A percentile compares a stretch with the other conserved stretches of the same genome.
Conservation (phyloP, 1,140 invertebrate genomes). For the Colletes gigas region DNA sequence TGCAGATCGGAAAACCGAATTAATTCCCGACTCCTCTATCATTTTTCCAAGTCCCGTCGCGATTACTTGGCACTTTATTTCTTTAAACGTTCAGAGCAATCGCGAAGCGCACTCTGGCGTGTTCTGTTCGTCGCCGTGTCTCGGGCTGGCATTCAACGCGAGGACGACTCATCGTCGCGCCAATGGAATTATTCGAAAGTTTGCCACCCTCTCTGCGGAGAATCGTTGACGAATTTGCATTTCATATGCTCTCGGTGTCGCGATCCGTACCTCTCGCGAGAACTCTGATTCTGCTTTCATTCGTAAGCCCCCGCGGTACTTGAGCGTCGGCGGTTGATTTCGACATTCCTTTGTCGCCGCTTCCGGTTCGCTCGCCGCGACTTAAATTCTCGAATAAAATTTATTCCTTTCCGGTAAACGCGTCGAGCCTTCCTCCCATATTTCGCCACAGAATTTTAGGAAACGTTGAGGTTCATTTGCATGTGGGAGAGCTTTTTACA, state of each 20-base stretch:
- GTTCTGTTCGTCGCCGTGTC: too few species aligned
- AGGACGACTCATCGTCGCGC: background rate
- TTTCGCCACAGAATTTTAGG: background rate
- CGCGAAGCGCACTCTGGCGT: too few species aligned
- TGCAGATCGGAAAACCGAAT: conserved; percentile 20
- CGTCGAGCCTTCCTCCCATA: background rate
- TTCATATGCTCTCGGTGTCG: conserved; percentile 3
- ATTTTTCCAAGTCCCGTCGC: background rate
- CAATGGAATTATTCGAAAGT: conserved; percentile 40
- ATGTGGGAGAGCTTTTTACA: background rate
- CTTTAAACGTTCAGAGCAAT: too few species aligned
- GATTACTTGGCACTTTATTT: too few species aligned
- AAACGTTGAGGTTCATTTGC: background rate
- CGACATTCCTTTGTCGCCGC: background rate
- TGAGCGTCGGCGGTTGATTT: background rate
- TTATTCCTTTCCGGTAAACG: background rate
- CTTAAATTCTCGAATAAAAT: conserved; percentile 7
- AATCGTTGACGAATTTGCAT: conserved; percentile 37
- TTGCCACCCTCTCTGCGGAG: conserved; percentile 5
- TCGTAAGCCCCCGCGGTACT: background rate
- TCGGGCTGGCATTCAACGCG: too few species aligned
- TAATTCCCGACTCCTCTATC: conserved; percentile 14
- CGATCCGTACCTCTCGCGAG: background rate
- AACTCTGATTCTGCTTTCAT: background rate
- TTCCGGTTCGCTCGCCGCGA: background rate